A percentile compares a stretch with the other conserved stretches of the same genome.
Evolutionary conservation across 2,113 vertebrate species (phyloP).

Genomic region (Tachuris rubrigastra): DNA sequence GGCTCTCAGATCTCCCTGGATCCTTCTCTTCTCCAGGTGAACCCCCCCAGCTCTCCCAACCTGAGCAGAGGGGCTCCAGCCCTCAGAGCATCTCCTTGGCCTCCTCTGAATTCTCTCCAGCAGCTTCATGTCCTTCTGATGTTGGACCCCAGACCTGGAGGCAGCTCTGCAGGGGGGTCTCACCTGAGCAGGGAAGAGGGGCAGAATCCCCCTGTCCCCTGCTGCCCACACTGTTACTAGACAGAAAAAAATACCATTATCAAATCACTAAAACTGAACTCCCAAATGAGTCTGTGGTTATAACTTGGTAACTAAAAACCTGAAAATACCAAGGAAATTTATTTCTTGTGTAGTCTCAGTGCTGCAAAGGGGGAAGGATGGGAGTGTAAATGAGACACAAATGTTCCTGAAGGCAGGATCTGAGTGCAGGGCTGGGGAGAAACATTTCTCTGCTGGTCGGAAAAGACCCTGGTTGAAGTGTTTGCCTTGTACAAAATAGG

Average conservation of each 20-base stretch:
- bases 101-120: background rate
- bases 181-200: background rate
- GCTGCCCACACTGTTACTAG: background rate
- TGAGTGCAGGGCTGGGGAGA: background rate
- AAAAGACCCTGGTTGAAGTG: background rate
- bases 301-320: background rate
- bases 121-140: background rate
- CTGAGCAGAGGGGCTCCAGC: background rate
- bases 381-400: accelerated
- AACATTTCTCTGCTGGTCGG: background rate
- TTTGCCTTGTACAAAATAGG: background rate
- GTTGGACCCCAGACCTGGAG: background rate
- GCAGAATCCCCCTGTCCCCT: background rate
- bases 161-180: background rate
- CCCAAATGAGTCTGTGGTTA: background rate
- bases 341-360: accelerated
- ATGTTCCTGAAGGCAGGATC: background rate
- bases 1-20: background rate
- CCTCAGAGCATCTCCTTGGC: background rate
- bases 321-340: background rate
- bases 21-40: background rate
- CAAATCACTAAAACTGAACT: background rate
- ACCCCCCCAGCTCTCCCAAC: background rate
- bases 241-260: background rate
- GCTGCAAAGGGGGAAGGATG: background rate